Evolutionary conservation across 2,888 invertebrate genomes (phyloP).

Genomic region (Globia sparganii): DNA sequence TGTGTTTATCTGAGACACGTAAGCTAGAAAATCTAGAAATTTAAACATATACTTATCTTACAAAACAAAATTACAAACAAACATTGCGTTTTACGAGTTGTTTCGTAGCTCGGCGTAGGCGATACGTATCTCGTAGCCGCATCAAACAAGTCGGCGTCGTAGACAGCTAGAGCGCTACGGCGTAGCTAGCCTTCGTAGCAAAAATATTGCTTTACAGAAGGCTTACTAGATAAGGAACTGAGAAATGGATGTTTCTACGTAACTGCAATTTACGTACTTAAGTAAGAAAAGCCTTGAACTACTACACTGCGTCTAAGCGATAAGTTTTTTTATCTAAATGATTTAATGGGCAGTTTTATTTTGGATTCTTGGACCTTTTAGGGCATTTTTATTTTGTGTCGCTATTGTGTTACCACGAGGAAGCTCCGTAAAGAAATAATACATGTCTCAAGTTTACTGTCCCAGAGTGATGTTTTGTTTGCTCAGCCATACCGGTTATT

Average conservation of each 20-base stretch:
- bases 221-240: conserved; percentile 39
- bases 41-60: conserved; percentile 13
- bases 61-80: conserved; percentile 37
- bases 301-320: conserved; percentile 5
- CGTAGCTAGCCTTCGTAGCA: conserved; percentile 51
- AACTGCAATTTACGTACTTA: conserved; percentile 28
- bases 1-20: conserved; percentile 5
- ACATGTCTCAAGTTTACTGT: conserved; percentile 52
- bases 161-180: conserved; percentile 46
- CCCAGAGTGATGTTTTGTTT: conserved; percentile 64
- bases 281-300: conserved; percentile 8
- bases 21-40: conserved; percentile 19
- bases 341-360: background rate
- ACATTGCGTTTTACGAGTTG: conserved; percentile 29
- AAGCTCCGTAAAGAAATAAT: conserved; percentile 50
- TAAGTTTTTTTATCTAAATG: background rate
- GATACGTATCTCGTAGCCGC: conserved; percentile 56
- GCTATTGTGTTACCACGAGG: conserved; percentile 30
- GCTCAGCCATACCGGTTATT: conserved; percentile 62
- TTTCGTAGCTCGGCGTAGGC: conserved; percentile 34
- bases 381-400: conserved; percentile 10
- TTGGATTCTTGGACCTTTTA: conserved; percentile 15
- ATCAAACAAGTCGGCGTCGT: conserved; percentile 43
- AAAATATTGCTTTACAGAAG: conserved; percentile 43
- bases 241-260: conserved; percentile 13